These are phyloP conservation scores for Morus bassanus DNA, from an alignment of 2,797 vertebrate species.

Conservation along the genomic window DNA sequence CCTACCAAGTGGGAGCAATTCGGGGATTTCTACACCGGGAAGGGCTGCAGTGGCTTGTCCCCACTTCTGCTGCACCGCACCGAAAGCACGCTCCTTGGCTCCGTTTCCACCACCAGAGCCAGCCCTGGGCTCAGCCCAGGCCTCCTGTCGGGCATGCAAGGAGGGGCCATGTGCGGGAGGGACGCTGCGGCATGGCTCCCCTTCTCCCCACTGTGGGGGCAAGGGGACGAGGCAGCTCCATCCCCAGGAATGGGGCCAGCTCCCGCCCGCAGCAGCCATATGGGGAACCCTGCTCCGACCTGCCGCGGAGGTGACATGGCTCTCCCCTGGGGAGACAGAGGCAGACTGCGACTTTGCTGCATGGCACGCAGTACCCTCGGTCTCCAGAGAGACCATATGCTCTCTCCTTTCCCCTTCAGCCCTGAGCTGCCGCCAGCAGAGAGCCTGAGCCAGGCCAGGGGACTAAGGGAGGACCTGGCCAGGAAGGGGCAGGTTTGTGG, in stretches of 20 bases:
- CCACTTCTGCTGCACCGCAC: neutral
- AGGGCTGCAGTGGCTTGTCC: neutral
- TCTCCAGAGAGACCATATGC: conserved; percentile 34
- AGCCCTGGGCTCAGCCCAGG: neutral
- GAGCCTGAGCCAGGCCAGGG: neutral
- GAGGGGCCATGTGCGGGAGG: neutral
- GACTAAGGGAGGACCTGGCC: neutral
- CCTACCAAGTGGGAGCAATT: rapidly evolving
- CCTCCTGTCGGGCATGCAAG: neutral
- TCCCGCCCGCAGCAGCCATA: conserved; percentile 26
- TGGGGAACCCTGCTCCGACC: conserved; percentile 3
- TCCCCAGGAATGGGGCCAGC: neutral
- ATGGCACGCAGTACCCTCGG: neutral
- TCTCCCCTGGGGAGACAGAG: neutral
- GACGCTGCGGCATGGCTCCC: neutral
- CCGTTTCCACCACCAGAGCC: neutral
- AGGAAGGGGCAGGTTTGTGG: neutral
- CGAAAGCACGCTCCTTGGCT: neutral
- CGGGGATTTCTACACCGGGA: neutral
- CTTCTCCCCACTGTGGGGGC: rapidly evolving
- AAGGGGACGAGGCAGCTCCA: neutral
- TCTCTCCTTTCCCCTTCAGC: neutral
- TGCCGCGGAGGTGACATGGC: neutral
- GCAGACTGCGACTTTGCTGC: neutral
- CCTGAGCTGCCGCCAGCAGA: neutral